Base-by-base conservation (phyloP, 2,113 vertebrate species). In the Mohoua ochrocephala region DNA sequence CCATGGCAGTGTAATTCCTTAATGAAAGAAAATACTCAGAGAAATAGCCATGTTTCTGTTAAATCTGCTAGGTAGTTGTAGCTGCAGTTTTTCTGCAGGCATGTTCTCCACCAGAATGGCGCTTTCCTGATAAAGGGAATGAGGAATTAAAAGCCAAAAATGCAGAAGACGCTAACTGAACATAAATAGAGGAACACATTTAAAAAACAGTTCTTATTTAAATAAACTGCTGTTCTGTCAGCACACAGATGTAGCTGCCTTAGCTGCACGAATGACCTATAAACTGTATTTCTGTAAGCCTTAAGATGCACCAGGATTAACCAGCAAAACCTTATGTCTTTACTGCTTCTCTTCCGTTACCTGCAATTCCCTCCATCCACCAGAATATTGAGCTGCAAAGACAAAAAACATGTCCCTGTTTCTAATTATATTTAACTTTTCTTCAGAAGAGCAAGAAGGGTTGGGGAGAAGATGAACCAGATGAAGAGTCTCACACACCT, bases 401-500 rank as follows among this genome's bases (percentile, higher is more conserved):
- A 27, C 42, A 47, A 57, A 75, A 65, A 16, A 59, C 22, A 20
- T 6, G 1, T 54, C 17, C 21, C 4, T 64, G n/a, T 78, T 82
- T 47, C 80, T 97, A 94, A 97, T 96, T 41, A 59, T 83, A 74
- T 94, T 90, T 96, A 39, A 94, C 64, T 95, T 97, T 89, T 63
- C 97, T 99, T 98, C 97, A 98, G 97, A 98, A 98, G 98, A 98
- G 97, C 97, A 98, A 98, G 97, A 99, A 98, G 71, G 99, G 99
- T 7, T 99, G 99, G 96, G 99, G 99, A 83, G 99, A 99, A 97
- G 99, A 99, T 93, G 99, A 99, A 93, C 98, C 98, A 70, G 99
- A 99, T 49, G 99, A 99, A 93, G 99, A 99, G 57, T 99, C 99
- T 22, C 98, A 99, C 97, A 99, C 99, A 14, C 99, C 98, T 24